Base-by-base conservation (phyloP, 2,888 invertebrate genomes). In the Campoletis raptor region DNA sequence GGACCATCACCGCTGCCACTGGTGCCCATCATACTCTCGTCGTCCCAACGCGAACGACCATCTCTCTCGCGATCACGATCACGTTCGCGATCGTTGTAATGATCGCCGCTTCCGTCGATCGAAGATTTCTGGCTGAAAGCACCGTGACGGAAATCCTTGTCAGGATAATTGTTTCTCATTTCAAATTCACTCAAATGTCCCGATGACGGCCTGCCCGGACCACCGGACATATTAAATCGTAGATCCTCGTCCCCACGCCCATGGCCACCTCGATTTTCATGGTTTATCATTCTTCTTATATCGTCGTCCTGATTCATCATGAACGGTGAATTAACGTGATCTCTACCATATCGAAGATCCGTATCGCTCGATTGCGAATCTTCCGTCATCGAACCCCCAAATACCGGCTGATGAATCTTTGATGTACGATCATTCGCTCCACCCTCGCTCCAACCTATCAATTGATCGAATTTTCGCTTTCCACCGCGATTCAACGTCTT, bases 381-480 rank as follows among this genome's bases (percentile, higher is more conserved):
- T 36, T 93, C 93, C 3, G 89, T 91, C 77, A 92, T 90, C 10
- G 89, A 83, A 24, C 92, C 91, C 10, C 93, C 92, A 24, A 94
- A 93, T 7, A 93, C 93, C 0, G 94, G 93, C 82, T 94, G 93
- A 87, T 93, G 91, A 45, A 91, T 90, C 81, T 92, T 92, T 0
- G 92, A 91, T 5, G 89, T 91, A 83, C 91, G 89, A 45, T 92
- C 93, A 72, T 89, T 91, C 42, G 89, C 77, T 1, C 91, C 89
- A 3, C 91, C 91, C 0, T 92, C 93, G 66, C 93, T 93, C 94
- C 94, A 94, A 0, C 93, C 94, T 45, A 94, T 93, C n/a, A 94
- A 80, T 61, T 94, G 94, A 85, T 94, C 94, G 77, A 94, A 94
- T 83, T 94, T 93, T 10, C 93, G 91, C 48, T 94, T 94, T 0